Conservation (phyloP, 2,888 invertebrate species). For the Belgica antarctica region DNA sequence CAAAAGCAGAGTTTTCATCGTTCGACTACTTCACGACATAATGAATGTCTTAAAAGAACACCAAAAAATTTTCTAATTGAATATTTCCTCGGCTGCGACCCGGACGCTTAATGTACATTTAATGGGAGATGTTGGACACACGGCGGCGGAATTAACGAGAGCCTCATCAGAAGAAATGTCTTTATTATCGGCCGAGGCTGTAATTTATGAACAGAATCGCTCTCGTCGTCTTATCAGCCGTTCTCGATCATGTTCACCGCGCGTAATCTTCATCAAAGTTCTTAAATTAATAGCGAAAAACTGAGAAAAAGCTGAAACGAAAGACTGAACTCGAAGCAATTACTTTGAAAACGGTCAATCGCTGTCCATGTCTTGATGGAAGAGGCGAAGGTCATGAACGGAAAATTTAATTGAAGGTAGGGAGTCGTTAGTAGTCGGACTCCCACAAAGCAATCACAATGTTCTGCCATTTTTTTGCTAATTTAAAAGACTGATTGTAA, state of each 20-base stretch:
- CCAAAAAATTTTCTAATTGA: conserved; percentile 37
- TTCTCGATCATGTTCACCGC: neutral
- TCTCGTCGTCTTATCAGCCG: conserved; percentile 13
- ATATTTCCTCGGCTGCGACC: conserved; percentile 17
- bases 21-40: neutral
- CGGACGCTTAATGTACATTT: conserved; percentile 23
- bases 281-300: conserved; percentile 5
- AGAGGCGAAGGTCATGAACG: conserved; percentile 24
- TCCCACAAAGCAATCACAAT: neutral
- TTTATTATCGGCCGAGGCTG: conserved; percentile 29
- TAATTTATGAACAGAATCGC: conserved; percentile 21
- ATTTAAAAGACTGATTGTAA: neutral
- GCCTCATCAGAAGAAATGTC: conserved; percentile 20
- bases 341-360: conserved; percentile 11
- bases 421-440: conserved; percentile 11
- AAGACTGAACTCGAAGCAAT: conserved; percentile 3
- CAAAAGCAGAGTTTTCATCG: neutral
- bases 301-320: neutral
- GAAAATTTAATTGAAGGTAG: neutral
- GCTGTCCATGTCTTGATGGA: conserved; percentile 2
- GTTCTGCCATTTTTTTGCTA: neutral
- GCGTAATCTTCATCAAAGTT: conserved; percentile 26
- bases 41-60: conserved; percentile 30
- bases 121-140: conserved; percentile 19
- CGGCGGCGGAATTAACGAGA: conserved; percentile 17